phyloP scores from a whole-genome alignment of 2,113 vertebrate species.

The Hyaena hyaena region DNA sequence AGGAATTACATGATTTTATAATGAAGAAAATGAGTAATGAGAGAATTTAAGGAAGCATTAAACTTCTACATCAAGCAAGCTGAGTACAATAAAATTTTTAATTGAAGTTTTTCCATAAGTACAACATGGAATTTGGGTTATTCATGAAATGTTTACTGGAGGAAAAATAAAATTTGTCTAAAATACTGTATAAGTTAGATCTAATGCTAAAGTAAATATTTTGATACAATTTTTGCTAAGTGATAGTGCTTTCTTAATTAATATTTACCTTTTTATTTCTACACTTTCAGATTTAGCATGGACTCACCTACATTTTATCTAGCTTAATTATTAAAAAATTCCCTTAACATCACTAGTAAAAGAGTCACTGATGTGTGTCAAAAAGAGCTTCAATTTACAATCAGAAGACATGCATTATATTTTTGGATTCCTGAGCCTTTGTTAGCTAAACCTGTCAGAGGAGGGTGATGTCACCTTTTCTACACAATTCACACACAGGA shows the following conservation, averaged over 20 bases:
- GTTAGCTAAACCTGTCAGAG: background rate
- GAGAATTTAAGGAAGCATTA: background rate
- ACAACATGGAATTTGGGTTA: background rate
- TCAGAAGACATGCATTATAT: background rate
- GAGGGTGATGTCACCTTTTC: background rate
- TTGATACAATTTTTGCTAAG: background rate
- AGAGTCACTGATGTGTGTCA: background rate
- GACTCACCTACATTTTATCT: background rate
- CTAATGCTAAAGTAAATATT: background rate
- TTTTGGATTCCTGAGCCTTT: background rate
- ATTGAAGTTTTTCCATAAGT: background rate
- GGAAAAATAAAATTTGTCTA: background rate
- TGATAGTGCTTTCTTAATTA: background rate
- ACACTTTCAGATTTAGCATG: background rate
- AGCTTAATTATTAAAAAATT: background rate
- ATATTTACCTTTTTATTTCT: background rate
- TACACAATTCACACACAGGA: background rate
- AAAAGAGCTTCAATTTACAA: background rate
- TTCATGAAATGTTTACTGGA: background rate
- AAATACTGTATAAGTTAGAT: background rate
- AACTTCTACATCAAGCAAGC: background rate
- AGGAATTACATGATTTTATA: background rate
- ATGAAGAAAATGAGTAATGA: background rate
- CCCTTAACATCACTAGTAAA: background rate
- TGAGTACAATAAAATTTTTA: background rate